Evolutionary conservation across 2,797 vertebrate species (phyloP).

Genomic region (Molossus alvarezi): DNA sequence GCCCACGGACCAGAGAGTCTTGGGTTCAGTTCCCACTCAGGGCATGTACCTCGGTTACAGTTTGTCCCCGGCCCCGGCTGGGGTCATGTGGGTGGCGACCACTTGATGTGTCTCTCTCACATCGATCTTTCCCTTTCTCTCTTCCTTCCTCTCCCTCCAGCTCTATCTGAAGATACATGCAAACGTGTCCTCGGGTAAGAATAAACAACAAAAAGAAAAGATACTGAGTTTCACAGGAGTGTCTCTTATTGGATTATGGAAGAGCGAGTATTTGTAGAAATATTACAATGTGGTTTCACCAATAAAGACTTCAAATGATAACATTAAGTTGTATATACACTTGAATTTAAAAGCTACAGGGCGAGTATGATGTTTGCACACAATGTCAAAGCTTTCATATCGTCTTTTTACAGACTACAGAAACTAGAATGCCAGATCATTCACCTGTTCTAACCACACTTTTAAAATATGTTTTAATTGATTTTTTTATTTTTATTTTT

Average conservation of each 20-base stretch:
- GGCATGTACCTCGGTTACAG: no score
- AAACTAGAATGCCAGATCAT: neutral
- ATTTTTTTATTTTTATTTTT: no score
- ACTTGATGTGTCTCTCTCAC: no score
- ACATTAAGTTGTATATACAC: neutral
- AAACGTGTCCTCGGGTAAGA: no score
- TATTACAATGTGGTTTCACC: neutral
- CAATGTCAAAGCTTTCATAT: neutral
- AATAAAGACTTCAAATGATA: slow-evolving; percentile 22
- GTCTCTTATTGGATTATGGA: neutral
- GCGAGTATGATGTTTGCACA: neutral
- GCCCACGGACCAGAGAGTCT: no score
- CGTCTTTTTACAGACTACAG: neutral
- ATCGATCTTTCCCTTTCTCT: no score
- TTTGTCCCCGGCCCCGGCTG: no score
- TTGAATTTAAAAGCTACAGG: neutral
- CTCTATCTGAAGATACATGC: no score
- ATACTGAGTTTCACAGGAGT: neutral
- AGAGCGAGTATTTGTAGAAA: neutral
- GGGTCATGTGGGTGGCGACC: no score
- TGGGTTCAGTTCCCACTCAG: no score
- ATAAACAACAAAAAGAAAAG: neutral
- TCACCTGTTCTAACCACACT: neutral
- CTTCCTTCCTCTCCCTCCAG: no score
- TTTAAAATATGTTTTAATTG: neutral